Base-by-base conservation (phyloP, 2,113 vertebrate species). In the Pelecanoides urinatrix region DNA sequence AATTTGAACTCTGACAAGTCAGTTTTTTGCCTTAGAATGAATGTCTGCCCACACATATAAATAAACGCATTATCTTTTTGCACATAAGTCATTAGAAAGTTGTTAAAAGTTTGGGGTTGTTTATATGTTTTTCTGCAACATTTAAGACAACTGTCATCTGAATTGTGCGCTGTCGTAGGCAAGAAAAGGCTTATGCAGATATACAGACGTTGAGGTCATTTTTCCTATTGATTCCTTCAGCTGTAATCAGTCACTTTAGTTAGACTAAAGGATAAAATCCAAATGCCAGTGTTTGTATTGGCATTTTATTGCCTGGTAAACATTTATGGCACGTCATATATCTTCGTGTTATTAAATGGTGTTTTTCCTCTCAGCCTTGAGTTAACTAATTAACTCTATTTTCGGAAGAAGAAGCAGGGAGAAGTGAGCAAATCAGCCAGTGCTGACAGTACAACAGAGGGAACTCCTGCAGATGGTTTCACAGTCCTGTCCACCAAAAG, bases 401-500 rank as follows among this genome's bases (percentile, higher is more conserved):
- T 98, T 92, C 80, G 92, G 86, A 97, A 98, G 97, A 98, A 99
- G 99, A 99, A 99, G 88, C 99, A 98, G 98, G 98, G 98, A 61
- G 99, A 99, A 98, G 99, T 98, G 92, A 99, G 99, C 98, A 99
- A 99, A 97, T 98, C 99, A 6, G 99, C 99, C 71, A 99, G 98
- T 20, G 99, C 99, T 17, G 99, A 99, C 98, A 99, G 99, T 95
- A 99, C 99, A 53, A 99, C 99, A 9, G 99, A 99, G 88, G 99
- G 99, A 53, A 98, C 98, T 12, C 98, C 98, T 10, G 97, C 98
- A 8, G 99, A 99, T 32, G 99, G 99, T 81, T 99, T 99, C 98
- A 99, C 99, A 4, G 98, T 99, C 90, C 98, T 99, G 74, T 99
- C 99, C 88, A 99, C 99, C 82, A 99, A 99, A 98, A 99, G 99